Evolutionary conservation across 2,888 invertebrate genomes (phyloP), one percentile per base, ranked within the genome.

Genomic region (Lydus trimaculatus): DNA sequence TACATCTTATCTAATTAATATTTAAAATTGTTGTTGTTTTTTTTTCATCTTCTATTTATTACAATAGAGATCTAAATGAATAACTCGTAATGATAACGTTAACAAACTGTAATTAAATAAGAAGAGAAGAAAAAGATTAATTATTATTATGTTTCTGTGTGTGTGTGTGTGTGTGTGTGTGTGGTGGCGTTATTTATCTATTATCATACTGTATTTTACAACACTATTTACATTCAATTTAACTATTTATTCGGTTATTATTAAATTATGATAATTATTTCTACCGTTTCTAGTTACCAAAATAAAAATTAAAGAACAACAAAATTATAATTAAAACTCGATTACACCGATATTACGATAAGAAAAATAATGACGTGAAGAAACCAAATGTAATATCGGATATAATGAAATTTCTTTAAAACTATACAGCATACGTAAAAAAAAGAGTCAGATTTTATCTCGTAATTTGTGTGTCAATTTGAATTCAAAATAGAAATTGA

Each of bases 31-130:
- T n/a, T n/a, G n/a, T n/a, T n/a, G n/a, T n/a, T n/a, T n/a, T n/a
- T n/a, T n/a, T n/a, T n/a, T n/a, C n/a, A n/a, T n/a, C n/a, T n/a
- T n/a, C n/a, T n/a, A n/a, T 15, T 28, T 7, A n/a, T 17, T 43
- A 56, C 56, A 28, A 56, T 56, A 15, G 15, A 56, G 56, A 28
- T 56, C 56, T 56, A n/a, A 28, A 56, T 28, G 56, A 56, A 56
- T 25, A 56, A 23, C 25, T 13, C 25, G 13, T 20, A 48, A 20
- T 56, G 56, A 56, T 56, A 56, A 56, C 13, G 5, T 56, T 20
- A 48, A 48, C 56, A 56, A 28, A 56, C 25, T 28, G 25, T 56
- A 56, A 56, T 56, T 56, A 56, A 56, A 56, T 11, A 56, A 56
- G 56, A 2, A 15, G 17, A 28, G 23, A 56, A n/a, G n/a, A n/a